phyloP scores from a whole-genome alignment of 2,888 invertebrate species.

The Eristalinus aeneus region DNA sequence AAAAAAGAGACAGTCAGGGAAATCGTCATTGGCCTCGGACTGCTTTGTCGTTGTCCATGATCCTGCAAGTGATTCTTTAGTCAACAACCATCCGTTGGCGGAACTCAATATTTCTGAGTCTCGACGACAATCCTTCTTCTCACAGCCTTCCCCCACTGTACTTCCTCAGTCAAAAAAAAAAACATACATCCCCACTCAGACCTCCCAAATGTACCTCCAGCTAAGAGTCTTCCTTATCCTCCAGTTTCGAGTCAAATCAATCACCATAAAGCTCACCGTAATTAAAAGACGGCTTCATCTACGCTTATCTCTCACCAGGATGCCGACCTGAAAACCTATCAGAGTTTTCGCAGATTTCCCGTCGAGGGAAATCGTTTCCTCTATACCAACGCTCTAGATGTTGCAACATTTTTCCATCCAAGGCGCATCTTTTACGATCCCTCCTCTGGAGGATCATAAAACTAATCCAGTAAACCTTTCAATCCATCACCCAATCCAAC shows the following conservation, averaged over 20 bases:
- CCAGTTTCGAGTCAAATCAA: not conserved
- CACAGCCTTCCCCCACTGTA: too few species aligned
- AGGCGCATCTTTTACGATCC: constrained; percentile 33
- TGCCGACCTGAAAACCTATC: not conserved
- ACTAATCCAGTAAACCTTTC: constrained; percentile 61
- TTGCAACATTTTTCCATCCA: not conserved
- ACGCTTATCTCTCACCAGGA: not conserved
- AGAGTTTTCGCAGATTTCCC: not conserved
- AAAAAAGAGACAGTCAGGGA: too few species aligned
- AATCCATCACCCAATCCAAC: constrained; percentile 37
- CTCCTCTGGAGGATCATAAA: constrained; percentile 46
- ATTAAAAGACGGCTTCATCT: not conserved
- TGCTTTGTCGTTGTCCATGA: too few species aligned
- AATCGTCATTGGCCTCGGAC: too few species aligned
- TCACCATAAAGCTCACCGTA: not conserved
- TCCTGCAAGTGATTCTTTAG: too few species aligned
- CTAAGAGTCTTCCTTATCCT: not conserved
- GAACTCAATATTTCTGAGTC: too few species aligned
- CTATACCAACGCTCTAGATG: not conserved
- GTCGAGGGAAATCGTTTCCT: not conserved
- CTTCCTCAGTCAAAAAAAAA: too few species aligned
- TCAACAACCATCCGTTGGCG: too few species aligned
- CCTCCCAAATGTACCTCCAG: too few species aligned
- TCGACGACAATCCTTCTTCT: too few species aligned
- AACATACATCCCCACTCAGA: too few species aligned